Conservation (phyloP, 2,113 vertebrate species). For the Lipophrys pholis region DNA sequence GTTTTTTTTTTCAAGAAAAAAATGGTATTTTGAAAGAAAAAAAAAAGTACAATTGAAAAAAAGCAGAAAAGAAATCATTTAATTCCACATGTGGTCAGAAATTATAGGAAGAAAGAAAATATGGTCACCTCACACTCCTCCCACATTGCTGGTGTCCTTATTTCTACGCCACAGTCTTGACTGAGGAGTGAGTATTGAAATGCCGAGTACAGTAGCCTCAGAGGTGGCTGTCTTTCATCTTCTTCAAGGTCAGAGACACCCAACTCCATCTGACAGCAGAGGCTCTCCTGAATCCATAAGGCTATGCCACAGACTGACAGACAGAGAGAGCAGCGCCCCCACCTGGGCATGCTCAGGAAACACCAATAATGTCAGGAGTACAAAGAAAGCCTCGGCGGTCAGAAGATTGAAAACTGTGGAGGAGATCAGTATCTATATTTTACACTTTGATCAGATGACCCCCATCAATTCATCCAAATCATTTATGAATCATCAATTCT, state of each 20-base stretch:
- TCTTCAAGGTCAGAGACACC: conserved; percentile 57
- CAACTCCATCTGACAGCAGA: conserved; percentile 44
- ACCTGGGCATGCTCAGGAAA: conserved; percentile 36
- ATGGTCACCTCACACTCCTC: not conserved
- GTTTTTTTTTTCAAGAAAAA: not conserved
- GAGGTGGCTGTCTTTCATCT: conserved; percentile 47
- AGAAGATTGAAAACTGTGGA: not conserved
- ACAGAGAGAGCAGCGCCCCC: conserved; percentile 57
- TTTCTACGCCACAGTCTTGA: not conserved
- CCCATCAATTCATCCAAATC: not conserved
- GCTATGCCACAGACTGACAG: conserved; percentile 16
- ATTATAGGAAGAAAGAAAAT: not conserved
- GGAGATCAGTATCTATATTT: not conserved
- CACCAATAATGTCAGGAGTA: conserved; percentile 14
- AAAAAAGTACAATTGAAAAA: not conserved
- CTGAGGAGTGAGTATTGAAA: conserved; percentile 33
- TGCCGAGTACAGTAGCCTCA: conserved; percentile 27
- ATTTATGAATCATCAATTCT: not conserved
- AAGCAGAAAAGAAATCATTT: not conserved
- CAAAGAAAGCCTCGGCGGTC: conserved; percentile 27
- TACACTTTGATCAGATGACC: not conserved
- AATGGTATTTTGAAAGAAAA: no score
- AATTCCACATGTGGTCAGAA: not conserved
- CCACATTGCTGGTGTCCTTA: conserved; percentile 20
- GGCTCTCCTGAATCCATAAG: conserved; percentile 34